Percentiles rank a stretch among this genome's conserved stretches.
Evolutionary conservation across 1,140 invertebrate species (phyloP).

Genomic region (Uloborus diversus): DNA sequence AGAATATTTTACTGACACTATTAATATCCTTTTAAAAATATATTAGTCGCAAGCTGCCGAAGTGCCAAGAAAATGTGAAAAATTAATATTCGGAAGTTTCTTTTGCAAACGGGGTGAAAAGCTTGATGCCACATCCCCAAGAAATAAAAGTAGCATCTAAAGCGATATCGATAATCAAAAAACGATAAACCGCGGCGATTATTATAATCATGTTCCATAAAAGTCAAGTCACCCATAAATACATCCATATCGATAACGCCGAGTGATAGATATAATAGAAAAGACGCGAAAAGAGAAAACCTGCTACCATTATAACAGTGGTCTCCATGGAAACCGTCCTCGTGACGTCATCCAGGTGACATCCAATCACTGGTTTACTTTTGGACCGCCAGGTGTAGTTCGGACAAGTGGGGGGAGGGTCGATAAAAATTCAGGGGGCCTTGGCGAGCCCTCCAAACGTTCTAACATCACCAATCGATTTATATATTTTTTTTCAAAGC

Average conservation of each 20-base stretch:
- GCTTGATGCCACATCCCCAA: background rate
- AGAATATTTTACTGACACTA: no score
- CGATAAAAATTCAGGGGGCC: conserved; percentile 38
- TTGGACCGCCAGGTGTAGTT: conserved; percentile 46
- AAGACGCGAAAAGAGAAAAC: conserved; percentile 1
- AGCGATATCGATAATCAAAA: conserved; percentile 33
- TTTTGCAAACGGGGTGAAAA: no score
- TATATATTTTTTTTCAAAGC: conserved; percentile 46
- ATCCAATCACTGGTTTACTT: conserved; percentile 45
- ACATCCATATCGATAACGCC: conserved; percentile 35
- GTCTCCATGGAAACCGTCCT: conserved; percentile 25
- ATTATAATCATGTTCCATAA: conserved; percentile 45
- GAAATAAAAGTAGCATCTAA: background rate
- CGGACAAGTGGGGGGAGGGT: conserved; percentile 37
- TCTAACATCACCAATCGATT: conserved; percentile 52
- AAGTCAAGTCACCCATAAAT: conserved; percentile 41
- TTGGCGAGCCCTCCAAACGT: conserved; percentile 46
- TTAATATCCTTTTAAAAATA: no score
- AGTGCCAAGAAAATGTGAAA: no score
- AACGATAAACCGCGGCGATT: conserved; percentile 32
- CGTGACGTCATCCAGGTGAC: conserved; percentile 49
- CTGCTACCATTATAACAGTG: conserved; percentile 22
- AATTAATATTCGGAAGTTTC: no score
- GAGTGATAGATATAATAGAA: background rate
- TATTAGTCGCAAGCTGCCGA: no score